Percentiles rank a stretch among this genome's conserved stretches.
phyloP scores from a whole-genome alignment of 2,888 invertebrate species.

The Chymomyza caudatula region DNA sequence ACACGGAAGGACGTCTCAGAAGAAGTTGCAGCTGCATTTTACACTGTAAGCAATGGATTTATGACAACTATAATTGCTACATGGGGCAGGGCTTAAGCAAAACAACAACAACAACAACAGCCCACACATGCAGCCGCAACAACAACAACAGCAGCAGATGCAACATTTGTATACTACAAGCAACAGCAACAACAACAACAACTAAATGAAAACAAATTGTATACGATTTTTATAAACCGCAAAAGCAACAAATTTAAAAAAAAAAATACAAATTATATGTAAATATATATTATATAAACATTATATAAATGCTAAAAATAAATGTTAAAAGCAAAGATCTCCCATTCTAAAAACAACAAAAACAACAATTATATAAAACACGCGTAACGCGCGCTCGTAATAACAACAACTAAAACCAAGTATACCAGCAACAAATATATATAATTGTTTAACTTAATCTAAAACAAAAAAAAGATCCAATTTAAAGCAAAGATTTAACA shows the following conservation, averaged over 20 bases:
- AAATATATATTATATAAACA: conserved; percentile 70
- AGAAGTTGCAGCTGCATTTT: conserved; percentile 23
- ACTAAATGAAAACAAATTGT: conserved; percentile 60
- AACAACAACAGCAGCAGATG: conserved; percentile 35
- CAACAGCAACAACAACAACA: conserved; percentile 25
- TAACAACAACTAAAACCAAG: conserved; percentile 41
- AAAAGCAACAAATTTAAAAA: conserved; percentile 45
- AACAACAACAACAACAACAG: conserved; percentile 40
- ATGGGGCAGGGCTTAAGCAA: conserved; percentile 1
- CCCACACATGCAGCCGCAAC: conserved; percentile 36
- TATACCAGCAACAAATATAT: conserved; percentile 54
- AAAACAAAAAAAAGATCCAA: conserved; percentile 34
- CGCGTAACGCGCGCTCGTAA: conserved; percentile 58
- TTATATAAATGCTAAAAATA: conserved; percentile 33
- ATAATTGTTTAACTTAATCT: conserved; percentile 30
- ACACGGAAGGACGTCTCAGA: conserved; percentile 8
- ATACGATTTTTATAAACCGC: conserved; percentile 70
- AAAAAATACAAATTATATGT: conserved; percentile 46
- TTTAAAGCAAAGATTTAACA: conserved; percentile 56
- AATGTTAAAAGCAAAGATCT: conserved; percentile 47
- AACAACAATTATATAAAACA: conserved; percentile 10
- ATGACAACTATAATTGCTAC: conserved; percentile 45
- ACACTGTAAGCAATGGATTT: conserved; percentile 51
- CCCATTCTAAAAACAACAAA: conserved; percentile 36
- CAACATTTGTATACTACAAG: conserved; percentile 43